phyloP scores from a whole-genome alignment of 2,888 invertebrate genomes.

The Aethes cnicana region DNA sequence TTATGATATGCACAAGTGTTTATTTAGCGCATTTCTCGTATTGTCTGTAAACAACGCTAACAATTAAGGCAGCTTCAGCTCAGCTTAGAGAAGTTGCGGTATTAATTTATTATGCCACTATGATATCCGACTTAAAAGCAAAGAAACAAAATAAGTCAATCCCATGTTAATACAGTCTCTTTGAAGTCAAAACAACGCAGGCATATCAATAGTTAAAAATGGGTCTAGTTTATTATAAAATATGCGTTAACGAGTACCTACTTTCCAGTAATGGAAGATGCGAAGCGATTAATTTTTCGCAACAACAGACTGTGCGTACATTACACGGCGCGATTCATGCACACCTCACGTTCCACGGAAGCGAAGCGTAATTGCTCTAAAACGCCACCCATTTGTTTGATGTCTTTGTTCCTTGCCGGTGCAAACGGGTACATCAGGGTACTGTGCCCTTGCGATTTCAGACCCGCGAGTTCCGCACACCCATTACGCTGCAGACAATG shows the following conservation, averaged over 20 bases:
- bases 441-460: constrained; percentile 75
- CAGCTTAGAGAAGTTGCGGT: constrained; percentile 39
- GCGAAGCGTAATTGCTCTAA: constrained; percentile 81
- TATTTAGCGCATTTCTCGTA: background rate
- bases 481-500: constrained; percentile 74
- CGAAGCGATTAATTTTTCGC: constrained; percentile 64
- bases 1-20: constrained; percentile 52
- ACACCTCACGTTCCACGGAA: constrained; percentile 78
- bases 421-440: constrained; percentile 65
- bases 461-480: constrained; percentile 68
- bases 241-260: constrained; percentile 59
- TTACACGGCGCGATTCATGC: constrained; percentile 60
- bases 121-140: too few relatives aligned
- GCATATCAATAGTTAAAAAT: too few relatives aligned
- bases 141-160: too few relatives aligned
- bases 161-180: too few relatives aligned
- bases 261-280: constrained; percentile 61
- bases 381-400: constrained; percentile 83
- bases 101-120: too few relatives aligned
- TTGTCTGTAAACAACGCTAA: background rate
- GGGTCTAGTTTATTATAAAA: constrained; percentile 47
- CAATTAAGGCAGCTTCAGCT: background rate
- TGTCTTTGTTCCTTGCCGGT: constrained; percentile 82
- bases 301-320: constrained; percentile 47
- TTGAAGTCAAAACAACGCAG: too few relatives aligned